Base-by-base conservation (phyloP, 1,140 invertebrate species). In the Trichoplusia ni region DNA sequence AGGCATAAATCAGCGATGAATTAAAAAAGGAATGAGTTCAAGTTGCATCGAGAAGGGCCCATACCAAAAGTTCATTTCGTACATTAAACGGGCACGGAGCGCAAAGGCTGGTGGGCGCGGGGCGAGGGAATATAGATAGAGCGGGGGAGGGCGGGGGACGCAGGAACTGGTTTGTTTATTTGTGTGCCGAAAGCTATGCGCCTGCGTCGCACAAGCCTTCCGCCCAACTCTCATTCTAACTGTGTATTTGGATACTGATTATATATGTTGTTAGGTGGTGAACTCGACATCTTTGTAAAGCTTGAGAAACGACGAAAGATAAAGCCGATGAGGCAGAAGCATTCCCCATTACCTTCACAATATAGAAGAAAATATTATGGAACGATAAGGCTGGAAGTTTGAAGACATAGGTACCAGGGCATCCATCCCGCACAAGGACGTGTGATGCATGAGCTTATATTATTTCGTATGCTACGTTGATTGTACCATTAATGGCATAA, bases 101-200 rank as follows among this genome's bases (percentile, higher is more conserved):
- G 63, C 37, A 42, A 61, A 66, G 59, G 42, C 33, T 38, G 61
- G 67, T 13, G 29, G 9, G 54, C 18, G 47, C 18, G 67, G 35
- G 65, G 37, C 16, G 42, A 38, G 60, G 21, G 47, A 47, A 25
- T 51, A 62, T 21, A 61, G 62, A 53, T 63, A 62, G 40, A 19
- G 42, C 8, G 16, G 42, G 67, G 47, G 27, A 54, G 14, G 64
- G 66, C 19, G 54, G 46, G 53, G 14, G 59, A 49, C 18, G 58
- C 58, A 54, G 71, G 68, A 81, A 85, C 82, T 69, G 80, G 81
- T 84, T 85, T 84, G 65, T 82, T 80, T 82, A 75, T 82, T 77
- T 78, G 81, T 81, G 64, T 54, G 69, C 81, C 76, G 71, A 77
- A 77, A 79, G 78, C 73, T 79, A 49, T 67, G 42, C 65, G 56